Percentiles rank a stretch among this genome's conserved stretches.
Conservation (phyloP, 2,888 invertebrate genomes). For the Limnephilus rhombicus region DNA sequence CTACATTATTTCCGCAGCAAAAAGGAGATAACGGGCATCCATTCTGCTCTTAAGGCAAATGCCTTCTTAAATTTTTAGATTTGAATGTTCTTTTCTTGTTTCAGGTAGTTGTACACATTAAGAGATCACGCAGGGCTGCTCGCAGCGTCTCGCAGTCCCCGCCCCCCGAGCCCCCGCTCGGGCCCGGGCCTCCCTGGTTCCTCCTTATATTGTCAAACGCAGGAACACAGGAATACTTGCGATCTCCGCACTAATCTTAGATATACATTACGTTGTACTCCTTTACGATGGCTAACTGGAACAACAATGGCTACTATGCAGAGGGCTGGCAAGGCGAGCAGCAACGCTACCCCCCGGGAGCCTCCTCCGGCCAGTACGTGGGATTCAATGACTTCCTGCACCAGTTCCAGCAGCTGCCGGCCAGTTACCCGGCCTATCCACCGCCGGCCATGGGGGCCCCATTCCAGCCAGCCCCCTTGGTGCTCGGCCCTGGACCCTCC, state of each 20-base stretch:
- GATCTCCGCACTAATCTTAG: not conserved
- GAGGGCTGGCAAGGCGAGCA: not conserved
- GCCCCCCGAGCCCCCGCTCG: not conserved
- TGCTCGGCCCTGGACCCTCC: not conserved
- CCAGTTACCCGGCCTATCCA: not conserved
- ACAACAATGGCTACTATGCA: slow-evolving; percentile 28
- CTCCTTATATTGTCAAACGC: slow-evolving; percentile 17
- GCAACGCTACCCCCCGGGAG: not conserved
- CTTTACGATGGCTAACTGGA: slow-evolving; percentile 46
- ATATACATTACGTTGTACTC: not conserved
- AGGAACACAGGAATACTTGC: slow-evolving; percentile 24
- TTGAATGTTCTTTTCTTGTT: not conserved
- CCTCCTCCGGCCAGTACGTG: slow-evolving; percentile 23
- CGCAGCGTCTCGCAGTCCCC: not conserved
- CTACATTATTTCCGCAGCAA: no score
- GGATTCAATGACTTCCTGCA: slow-evolving; percentile 62
- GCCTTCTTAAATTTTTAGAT: not conserved
- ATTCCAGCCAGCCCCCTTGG: not conserved
- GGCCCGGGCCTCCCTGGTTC: slow-evolving; percentile 20
- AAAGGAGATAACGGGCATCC: not conserved
- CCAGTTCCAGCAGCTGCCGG: slow-evolving; percentile 58
- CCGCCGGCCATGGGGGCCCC: not conserved
- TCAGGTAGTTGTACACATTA: not conserved
- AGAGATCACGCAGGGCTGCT: not conserved
- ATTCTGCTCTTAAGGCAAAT: not conserved